Base-by-base conservation (phyloP, 2,113 vertebrate species). In the Dicrurus megarhynchus region DNA sequence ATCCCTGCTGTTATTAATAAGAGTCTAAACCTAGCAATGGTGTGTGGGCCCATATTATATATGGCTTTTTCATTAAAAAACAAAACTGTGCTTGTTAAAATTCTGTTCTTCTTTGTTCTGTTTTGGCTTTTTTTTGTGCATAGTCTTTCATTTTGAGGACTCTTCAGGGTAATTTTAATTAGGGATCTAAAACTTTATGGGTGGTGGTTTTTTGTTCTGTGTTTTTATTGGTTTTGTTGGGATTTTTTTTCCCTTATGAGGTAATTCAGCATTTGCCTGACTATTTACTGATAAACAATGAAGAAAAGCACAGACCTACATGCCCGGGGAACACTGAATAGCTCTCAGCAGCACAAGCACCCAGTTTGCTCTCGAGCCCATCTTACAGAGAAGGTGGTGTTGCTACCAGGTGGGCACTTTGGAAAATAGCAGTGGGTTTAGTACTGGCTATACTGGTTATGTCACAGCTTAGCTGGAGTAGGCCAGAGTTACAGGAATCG, bases 351-450 rank as follows among this genome's bases (percentile, higher is more conserved):
- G 59, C 32, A 9, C 32, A 32, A 68, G 13, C 19, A n/a, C 23
- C 4, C 16, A 32, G 0, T 53, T 67, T 74, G 22, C n/a, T 65
- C 7, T 28, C 1, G 9, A 78, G 37, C n/a, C 64, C 7, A 3
- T 49, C 8, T 50, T 35, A 9, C 17, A 7, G 49, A 60, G 24
- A 7, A 55, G n/a, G 32, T 30, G 53, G 55, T 70, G 37, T n/a
- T 89, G 67, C 22, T 49, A 4, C 10, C 1, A 1, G 41, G 63
- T 33, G 32, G 11, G 20, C 78, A 27, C 50, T 13, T 56, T 70
- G 55, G 47, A 21, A 59, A 42, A 37, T 0, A 53, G 32, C 37
- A 21, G 15, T 28, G 41, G 21, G 2, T 59, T 28, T 63, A 32
- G 42, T 55, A 1, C 28, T 84, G 57, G 11, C 22, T 32, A 0